Percentiles rank a stretch among this genome's conserved stretches.
Evolutionary conservation across 1,140 invertebrate genomes (phyloP).

Genomic region (Holcopasites calliopsidis): DNA sequence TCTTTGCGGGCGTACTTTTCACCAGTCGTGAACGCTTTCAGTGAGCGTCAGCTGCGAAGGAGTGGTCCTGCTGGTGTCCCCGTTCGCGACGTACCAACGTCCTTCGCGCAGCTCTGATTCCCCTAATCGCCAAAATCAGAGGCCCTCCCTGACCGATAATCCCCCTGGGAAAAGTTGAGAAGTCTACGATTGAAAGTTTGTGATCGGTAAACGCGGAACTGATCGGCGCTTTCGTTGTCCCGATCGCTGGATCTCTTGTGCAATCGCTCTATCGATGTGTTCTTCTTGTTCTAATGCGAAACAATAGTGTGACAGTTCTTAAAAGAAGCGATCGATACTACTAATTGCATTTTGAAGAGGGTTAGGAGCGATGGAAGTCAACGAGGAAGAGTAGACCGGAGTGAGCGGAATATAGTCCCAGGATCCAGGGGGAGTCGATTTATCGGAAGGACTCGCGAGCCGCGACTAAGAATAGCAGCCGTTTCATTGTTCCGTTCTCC

Average conservation of each 20-base stretch:
- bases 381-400: too few relatives aligned
- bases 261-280: neutral
- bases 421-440: neutral
- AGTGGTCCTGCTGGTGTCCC: constrained; percentile 52
- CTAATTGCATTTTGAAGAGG: too few relatives aligned
- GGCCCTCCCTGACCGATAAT: too few relatives aligned
- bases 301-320: too few relatives aligned
- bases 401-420: too few relatives aligned
- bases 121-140: too few relatives aligned
- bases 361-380: too few relatives aligned
- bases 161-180: too few relatives aligned
- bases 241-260: neutral
- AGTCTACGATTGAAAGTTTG: too few relatives aligned
- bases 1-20: constrained; percentile 67
- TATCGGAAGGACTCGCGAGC: neutral
- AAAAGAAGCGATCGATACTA: too few relatives aligned
- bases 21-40: constrained; percentile 72
- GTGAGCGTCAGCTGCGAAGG: constrained; percentile 63
- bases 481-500: neutral
- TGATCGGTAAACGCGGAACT: neutral
- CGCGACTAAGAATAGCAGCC: neutral
- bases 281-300: too few relatives aligned
- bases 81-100: constrained; percentile 20
- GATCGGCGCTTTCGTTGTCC: neutral
- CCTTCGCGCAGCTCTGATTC: too few relatives aligned